Base-by-base conservation (phyloP, 1,140 invertebrate species). In the Scaptodrosophila lebanonensis region DNA sequence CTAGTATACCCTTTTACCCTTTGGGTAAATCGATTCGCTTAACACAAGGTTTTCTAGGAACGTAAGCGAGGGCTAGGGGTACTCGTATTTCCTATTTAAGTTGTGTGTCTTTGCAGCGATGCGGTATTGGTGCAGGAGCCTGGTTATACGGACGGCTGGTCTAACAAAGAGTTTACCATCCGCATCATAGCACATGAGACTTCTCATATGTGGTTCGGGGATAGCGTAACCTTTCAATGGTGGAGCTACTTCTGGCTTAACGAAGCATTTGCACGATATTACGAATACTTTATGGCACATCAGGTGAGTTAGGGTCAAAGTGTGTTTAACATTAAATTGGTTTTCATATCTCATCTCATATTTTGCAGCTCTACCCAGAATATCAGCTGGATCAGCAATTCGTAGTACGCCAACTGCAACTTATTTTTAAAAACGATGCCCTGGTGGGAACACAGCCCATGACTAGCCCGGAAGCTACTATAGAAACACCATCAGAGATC, bases 191-290 rank as follows among this genome's bases (percentile, higher is more conserved):
- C 88, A 8, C 92, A 93, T 57, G 92, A 93, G 72, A 89, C 91
- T 3, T 87, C 89, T 0, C 92, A 93, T 73, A 90, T 90, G 86
- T 93, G 91, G 91, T 92, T 91, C 52, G 92, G 92, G 5, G 89
- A 93, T 84, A 87, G 91, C 6, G 91, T 93, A 0, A 92, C 91
- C 8, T 90, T 90, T 36, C 85, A 89, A 7, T 93, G 91, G 91
- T 93, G 92, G 92, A 89, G 89, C 17, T 88, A 89, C 25, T 86
- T 90, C 1, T 93, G 92, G 92, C 83, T 93, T 0, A 92, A 92
- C 62, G 92, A 93, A 85, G 91, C 90, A 0, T 93, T 93, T 73
- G 92, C 92, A 1, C 88, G 90, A 68, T 93, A 91, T 51, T 90
- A 91, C 52, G 88, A 92, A 89, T 94, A 93, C 79, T 93, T 65